A percentile compares a stretch with the other conserved stretches of the same genome.
These are phyloP conservation scores for Antechinus flavipes DNA, from an alignment of 2,113 vertebrate genomes.

Conservation along the genomic window DNA sequence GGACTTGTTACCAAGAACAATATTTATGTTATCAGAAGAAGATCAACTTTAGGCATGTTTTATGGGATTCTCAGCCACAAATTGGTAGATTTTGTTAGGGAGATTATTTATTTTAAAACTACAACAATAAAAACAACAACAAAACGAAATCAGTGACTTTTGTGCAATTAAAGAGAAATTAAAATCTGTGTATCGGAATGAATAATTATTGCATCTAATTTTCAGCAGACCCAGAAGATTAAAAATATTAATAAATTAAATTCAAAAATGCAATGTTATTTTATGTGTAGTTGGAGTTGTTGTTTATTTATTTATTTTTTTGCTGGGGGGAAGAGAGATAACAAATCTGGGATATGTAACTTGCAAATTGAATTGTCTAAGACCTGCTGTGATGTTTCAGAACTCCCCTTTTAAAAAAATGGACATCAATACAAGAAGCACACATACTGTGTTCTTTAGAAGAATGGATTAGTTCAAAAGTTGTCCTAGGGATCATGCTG, in stretches of 20 bases:
- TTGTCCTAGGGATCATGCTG: not conserved
- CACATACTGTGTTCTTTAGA: fast-evolving
- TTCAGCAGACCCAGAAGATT: conserved; percentile 11
- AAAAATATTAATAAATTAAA: not conserved
- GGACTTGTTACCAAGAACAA: not conserved
- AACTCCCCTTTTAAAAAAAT: not conserved
- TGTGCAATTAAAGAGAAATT: not conserved
- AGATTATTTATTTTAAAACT: not conserved
- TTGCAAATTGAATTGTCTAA: not conserved
- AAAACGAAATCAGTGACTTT: conserved; percentile 47
- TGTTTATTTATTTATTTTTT: conserved; percentile 8
- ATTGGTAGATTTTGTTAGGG: not conserved
- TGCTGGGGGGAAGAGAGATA: not conserved
- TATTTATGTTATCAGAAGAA: not conserved
- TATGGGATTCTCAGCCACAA: not conserved
- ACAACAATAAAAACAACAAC: not conserved
- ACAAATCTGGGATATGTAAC: not conserved
- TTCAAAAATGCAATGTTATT: not conserved
- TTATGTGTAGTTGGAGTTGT: not conserved
- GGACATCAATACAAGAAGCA: not conserved
- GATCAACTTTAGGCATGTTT: not conserved
- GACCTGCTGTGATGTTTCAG: not conserved
- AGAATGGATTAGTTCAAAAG: not conserved
- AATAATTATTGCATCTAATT: conserved; percentile 2
- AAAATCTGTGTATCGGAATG: conserved; percentile 2